Base-by-base conservation (phyloP, 2,797 vertebrate genomes). In the Amblyopsis hoosieri region DNA sequence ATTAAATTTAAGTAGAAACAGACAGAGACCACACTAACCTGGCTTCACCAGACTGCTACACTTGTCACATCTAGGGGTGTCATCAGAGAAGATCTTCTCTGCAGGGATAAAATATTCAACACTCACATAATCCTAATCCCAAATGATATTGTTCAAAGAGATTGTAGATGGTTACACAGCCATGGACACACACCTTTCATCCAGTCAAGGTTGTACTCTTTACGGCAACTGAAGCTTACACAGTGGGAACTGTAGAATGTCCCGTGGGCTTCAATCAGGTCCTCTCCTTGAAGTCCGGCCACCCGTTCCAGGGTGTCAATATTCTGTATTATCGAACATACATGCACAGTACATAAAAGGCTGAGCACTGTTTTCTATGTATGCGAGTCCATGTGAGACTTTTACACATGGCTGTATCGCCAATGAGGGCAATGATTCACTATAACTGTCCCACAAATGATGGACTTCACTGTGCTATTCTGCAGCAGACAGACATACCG, bases 221-320 rank as follows among this genome's bases (percentile, higher is more conserved):
- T 89, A 12, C 77, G 79, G 79, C 96, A 98, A 5, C 79, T 56
- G 52, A 90, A 85, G 75, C 91, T 93, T 74, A 95, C 60, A n/a
- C 96, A 97, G 85, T 97, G 96, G 0, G 95, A 96, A 0, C 94
- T 96, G 82, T 92, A 91, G 83, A 97, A 98, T 0, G 95, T 96
- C 56, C 96, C 96, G 0, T 97, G 96, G 57, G 96, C 96, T 76
- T 97, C 95, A 8, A 97, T 93, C 29, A 98, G 84, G 71, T 96
- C 92, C 0, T 94, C 92, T 0, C 91, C 88, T 53, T 91, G 82
- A 3, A 98, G 84, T 9, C 95, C 95, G 0, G 95, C 96, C 52
- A 95, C 94, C 1, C 95, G 91, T 70, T 97, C 96, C 87, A 98
- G 77, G 0, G 95, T 96, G 87, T 98, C 96, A 0, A 97, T 96